Base-by-base conservation (phyloP, 64 coral and sea anemone species). In the Dendronephthya gigantea region DNA sequence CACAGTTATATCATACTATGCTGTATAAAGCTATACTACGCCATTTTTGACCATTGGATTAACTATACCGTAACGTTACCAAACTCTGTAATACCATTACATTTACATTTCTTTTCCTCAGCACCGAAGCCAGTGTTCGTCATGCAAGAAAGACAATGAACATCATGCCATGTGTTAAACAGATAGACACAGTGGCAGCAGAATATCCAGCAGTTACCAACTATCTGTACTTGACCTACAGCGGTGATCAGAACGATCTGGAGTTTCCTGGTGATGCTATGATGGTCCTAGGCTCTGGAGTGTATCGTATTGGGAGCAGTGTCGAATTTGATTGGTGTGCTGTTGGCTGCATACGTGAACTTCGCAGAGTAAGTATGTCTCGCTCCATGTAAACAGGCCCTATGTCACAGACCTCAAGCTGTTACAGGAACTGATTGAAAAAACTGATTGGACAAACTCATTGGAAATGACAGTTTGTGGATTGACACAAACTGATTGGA, bases 321-420 rank as follows among this genome's bases (percentile, higher is more conserved):
- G 95, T 98, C 32, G 95, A 98, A 81, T 98, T 98, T 90, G 95
- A 98, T 58, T 98, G 95, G 91, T 98, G 95, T 47, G 92, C 95
- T 74, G 95, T 98, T 19, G 95, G 95, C 3, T 98, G 95, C 83
- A 98, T 98, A 19, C 72, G 90, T 34, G 95, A 98, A 43, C 87
- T 98, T 9, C 86, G 92, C 82, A 98, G 93, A 84, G 95, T 97
- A 84, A 82, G 70, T 9, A 83, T 48, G 30, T 5, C 11, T 6
- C n/a, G n/a, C n/a, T n/a, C n/a, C n/a, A n/a, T n/a, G n/a, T n/a
- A n/a, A n/a, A n/a, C n/a, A n/a, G n/a, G n/a, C n/a, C n/a, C n/a
- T n/a, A n/a, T n/a, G n/a, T n/a, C n/a, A n/a, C n/a, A n/a, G n/a
- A n/a, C n/a, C n/a, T n/a, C n/a, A n/a, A n/a, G n/a, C n/a, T n/a